phyloP scores from a whole-genome alignment of 2,797 vertebrate species.

The Sternotherus odoratus region DNA sequence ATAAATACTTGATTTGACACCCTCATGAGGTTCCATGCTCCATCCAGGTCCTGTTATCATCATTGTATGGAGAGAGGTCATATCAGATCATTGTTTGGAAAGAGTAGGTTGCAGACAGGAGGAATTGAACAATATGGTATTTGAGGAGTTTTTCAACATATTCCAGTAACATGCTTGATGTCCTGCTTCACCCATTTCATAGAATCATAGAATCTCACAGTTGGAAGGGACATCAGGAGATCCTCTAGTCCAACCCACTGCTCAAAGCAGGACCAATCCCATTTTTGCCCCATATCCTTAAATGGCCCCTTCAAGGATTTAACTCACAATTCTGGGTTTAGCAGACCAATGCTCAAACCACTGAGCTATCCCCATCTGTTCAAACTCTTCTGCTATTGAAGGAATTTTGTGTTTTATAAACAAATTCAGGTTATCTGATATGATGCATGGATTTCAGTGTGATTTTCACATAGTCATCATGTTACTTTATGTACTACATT shows the following conservation, averaged over 20 bases:
- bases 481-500: not conserved
- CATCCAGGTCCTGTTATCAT: not conserved
- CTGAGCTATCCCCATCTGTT: no score
- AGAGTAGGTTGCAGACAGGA: not conserved
- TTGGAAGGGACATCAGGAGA: no score
- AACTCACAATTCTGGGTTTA: no score
- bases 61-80: not conserved
- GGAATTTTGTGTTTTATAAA: not conserved
- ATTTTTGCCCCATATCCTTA: no score
- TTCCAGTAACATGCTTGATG: not conserved
- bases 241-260: no score
- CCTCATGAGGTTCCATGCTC: not conserved
- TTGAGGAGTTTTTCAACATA: not conserved
- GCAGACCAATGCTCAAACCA: no score
- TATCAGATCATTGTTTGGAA: not conserved
- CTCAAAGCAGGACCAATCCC: no score
- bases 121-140: not conserved
- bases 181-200: not conserved
- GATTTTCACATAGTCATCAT: not conserved
- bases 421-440: not conserved
- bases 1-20: not conserved
- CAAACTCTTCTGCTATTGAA: not conserved
- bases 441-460: not conserved
- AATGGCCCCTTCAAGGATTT: no score
- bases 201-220: no score